A percentile compares a stretch with the other conserved stretches of the same genome.
phyloP scores from a whole-genome alignment of 1,140 invertebrate species.

The Radopholus similis region DNA sequence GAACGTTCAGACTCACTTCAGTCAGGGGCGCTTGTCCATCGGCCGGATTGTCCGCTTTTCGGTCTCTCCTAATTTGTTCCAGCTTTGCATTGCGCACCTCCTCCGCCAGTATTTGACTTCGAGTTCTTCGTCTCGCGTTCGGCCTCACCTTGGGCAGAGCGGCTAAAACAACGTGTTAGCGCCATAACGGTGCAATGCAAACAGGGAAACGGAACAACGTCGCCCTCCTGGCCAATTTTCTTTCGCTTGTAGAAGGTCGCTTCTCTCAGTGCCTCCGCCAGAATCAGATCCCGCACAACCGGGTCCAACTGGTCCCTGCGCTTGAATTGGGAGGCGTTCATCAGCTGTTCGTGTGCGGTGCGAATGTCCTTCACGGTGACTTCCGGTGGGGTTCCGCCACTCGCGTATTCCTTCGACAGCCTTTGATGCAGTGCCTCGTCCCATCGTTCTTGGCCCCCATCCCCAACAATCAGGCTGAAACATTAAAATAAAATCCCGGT shows the following conservation, averaged over 20 bases:
- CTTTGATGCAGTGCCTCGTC: constrained; percentile 32
- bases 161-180: constrained; percentile 11
- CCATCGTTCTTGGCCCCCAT: constrained; percentile 41
- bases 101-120: constrained; percentile 13
- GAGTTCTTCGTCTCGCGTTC: constrained; percentile 18
- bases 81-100: neutral
- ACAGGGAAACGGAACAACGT: constrained; percentile 32
- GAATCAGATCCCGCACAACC: constrained; percentile 19
- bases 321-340: constrained; percentile 30
- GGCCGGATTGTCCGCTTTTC: neutral
- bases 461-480: constrained; percentile 44
- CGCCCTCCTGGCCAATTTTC: neutral
- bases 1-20: constrained; percentile 2
- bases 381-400: neutral
- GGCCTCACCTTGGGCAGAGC: constrained; percentile 7
- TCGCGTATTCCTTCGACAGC: neutral
- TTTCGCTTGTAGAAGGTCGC: constrained; percentile 20
- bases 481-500: constrained; percentile 3
- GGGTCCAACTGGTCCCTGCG: constrained; percentile 9
- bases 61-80: neutral
- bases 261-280: constrained; percentile 21
- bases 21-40: neutral
- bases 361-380: constrained; percentile 21
- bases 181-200: neutral
- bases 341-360: constrained; percentile 30